These are phyloP conservation scores for Enteromius argenteus DNA, from an alignment of 2,797 vertebrate species.

Conservation along the genomic window DNA sequence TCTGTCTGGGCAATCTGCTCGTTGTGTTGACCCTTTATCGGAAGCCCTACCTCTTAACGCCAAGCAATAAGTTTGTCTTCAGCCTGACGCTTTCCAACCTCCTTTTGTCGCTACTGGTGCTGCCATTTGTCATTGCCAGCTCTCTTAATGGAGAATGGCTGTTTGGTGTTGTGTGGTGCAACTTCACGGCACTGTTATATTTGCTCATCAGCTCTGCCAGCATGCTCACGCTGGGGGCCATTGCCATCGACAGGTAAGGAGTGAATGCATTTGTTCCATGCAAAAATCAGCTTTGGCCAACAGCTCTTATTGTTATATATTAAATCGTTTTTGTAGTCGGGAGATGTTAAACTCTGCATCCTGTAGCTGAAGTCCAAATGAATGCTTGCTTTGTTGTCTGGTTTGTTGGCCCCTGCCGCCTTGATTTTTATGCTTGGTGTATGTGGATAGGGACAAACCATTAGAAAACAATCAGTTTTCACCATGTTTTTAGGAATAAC, in stretches of 20 bases:
- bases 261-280: background rate
- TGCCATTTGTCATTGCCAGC: constrained; percentile 93
- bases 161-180: constrained; percentile 98
- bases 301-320: background rate
- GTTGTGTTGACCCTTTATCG: constrained; percentile 91
- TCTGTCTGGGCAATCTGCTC: constrained; percentile 90
- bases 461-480: background rate
- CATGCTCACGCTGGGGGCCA: constrained; percentile 95
- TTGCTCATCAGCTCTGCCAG: constrained; percentile 97
- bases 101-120: constrained; percentile 89
- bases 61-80: constrained; percentile 99
- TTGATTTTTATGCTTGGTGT: background rate
- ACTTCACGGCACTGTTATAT: constrained; percentile 95
- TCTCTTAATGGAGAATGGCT: constrained; percentile 90
- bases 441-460: background rate
- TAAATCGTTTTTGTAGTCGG: background rate
- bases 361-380: background rate
- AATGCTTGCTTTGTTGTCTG: constrained; percentile 1
- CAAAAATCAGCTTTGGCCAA: constrained; percentile 5
- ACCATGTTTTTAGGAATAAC: background rate
- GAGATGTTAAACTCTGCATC: background rate
- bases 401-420: too few species aligned
- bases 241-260: constrained; percentile 92
- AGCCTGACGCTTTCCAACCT: constrained; percentile 96
- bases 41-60: constrained; percentile 94